Evolutionary conservation across 2,888 invertebrate genomes (phyloP).

Genomic region (Polyploca ridens): DNA sequence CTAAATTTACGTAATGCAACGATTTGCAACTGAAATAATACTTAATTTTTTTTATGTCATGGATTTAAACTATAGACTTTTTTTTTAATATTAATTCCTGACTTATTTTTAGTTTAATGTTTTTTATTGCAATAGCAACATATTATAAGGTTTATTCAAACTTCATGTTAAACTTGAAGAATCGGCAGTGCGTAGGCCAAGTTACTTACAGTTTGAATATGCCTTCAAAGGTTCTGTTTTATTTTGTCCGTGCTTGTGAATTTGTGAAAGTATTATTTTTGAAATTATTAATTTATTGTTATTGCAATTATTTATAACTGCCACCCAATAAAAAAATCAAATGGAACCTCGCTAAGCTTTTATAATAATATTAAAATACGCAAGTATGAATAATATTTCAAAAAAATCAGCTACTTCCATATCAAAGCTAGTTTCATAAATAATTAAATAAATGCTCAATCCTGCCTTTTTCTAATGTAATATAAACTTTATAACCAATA

Average conservation of each 20-base stretch:
- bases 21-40: neutral
- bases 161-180: neutral
- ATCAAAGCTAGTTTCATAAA: conserved; percentile 1
- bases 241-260: neutral
- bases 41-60: no score
- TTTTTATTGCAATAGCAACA: neutral
- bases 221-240: conserved; percentile 1
- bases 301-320: neutral
- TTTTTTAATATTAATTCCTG: no score
- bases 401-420: neutral
- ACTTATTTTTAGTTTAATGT: neutral
- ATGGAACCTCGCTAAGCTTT: conserved; percentile 25
- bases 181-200: neutral
- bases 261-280: no score
- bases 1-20: no score
- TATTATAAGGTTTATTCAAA: neutral
- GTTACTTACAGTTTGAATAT: neutral
- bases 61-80: no score
- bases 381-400: neutral
- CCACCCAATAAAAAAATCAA: conserved; percentile 11
- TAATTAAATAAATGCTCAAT: neutral
- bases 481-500: neutral
- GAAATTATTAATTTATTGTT: no score
- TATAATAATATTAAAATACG: neutral
- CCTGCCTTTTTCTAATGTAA: conserved; percentile 1